Evolutionary conservation across 2,797 vertebrate genomes (phyloP), one percentile per base, ranked within the genome.

Genomic region (Anniella stebbinsi): DNA sequence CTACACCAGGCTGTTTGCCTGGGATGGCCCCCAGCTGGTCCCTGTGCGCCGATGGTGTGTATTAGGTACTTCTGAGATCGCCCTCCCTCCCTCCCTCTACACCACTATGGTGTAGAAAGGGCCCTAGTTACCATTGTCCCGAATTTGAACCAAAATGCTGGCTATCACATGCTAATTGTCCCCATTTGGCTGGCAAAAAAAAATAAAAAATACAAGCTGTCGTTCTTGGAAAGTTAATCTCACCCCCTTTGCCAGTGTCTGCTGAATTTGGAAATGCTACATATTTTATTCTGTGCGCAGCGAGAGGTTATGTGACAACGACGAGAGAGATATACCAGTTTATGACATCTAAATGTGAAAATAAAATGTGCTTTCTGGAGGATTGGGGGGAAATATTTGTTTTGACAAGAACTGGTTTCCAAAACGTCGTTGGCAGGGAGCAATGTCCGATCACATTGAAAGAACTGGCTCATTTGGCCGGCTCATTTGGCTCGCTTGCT

Each of bases 261-360:
- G 48, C 86, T 82, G 36, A 51, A 90, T 83, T 87, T 90, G 85
- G 85, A 90, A 90, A 83, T 87, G 60, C 60, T 76, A 36, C 57
- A 33, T 76, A 77, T 87, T 90, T 69, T 57, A 28, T 51, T 57
- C 45, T 80, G 41, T 36, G 45, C 87, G 36, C 45, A 87, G 60
- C 5, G 28, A 51, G 69, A 67, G 84, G 36, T 67, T 66, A 83
- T 88, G 70, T 83, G 85, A 67, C 89, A 83, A 82, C 78, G 82
- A 30, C n/a, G 60, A 57, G 66, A 72, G 82, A 72, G 83, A 81
- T 57, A 48, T 57, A 80, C 76, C 51, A 48, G 73, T 66, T 90
- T 80, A 81, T 87, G 45, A 69, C 38, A 77, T 57, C 60, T 75
- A 66, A 83, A 83, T 87, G 70, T 83, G 45, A 41, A 82, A 67